phyloP scores from a whole-genome alignment of 2,888 invertebrate genomes.

The Synergus itoensis region DNA sequence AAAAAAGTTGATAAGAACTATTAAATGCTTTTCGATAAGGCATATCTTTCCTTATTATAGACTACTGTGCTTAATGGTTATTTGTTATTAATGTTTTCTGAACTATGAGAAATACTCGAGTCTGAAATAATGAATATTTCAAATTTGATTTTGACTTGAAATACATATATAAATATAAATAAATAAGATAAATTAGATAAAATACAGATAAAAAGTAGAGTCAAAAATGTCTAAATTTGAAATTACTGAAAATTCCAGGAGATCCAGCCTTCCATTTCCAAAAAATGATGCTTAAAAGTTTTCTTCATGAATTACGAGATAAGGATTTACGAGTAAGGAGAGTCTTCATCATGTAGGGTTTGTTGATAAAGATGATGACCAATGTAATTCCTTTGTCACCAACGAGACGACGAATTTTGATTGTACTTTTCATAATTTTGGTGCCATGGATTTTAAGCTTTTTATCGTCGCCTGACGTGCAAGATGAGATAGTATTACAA shows the following conservation, averaged over 20 bases:
- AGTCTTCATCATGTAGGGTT: constrained; percentile 53
- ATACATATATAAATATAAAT: too few relatives aligned
- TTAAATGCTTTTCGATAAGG: background rate
- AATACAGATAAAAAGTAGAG: too few relatives aligned
- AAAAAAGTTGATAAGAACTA: background rate
- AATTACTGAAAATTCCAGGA: background rate
- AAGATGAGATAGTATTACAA: constrained; percentile 58
- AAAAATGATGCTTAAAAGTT: background rate
- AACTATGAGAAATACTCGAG: background rate
- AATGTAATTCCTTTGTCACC: constrained; percentile 69
- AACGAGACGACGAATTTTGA: constrained; percentile 68
- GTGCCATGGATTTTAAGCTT: constrained; percentile 72
- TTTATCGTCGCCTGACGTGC: constrained; percentile 67
- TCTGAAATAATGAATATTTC: too few relatives aligned
- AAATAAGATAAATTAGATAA: too few relatives aligned
- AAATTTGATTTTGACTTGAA: too few relatives aligned
- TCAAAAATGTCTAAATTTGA: too few relatives aligned
- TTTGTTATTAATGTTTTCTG: background rate
- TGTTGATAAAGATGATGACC: constrained; percentile 65
- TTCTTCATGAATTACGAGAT: background rate
- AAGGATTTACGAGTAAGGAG: background rate
- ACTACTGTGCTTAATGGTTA: background rate
- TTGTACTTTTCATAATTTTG: constrained; percentile 68
- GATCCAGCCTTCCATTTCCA: background rate
- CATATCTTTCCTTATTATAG: background rate